Base-by-base conservation (phyloP, 2,797 vertebrate genomes). In the Chaunax sp. region DNA sequence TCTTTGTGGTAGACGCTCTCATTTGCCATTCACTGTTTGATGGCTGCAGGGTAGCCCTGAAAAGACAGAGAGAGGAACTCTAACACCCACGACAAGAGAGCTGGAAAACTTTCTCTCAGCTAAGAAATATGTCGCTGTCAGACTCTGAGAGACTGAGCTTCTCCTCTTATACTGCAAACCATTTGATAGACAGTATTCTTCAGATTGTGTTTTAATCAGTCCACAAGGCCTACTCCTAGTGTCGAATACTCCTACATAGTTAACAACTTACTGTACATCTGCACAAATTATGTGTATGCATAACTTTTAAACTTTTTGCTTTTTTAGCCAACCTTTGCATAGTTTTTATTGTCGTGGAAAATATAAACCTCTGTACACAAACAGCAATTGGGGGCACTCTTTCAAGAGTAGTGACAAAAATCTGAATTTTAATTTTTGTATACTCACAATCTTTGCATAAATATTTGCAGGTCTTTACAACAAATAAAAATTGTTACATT, bases 1-100 rank as follows among this genome's bases (percentile, higher is more conserved):
- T 86, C 83, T 88, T 90, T 91, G 88, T 89, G 84, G 59, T 58
- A 59, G 83, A 83, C 44, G 35, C 68, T 80, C 72, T 84, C 74
- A 57, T 78, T 81, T 89, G 84, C 86, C 83, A 72, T 38, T 73
- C 69, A 76, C 81, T 86, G 74, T 85, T 64, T 81, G 82, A 79
- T 38, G 44, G 60, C 78, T 75, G 59, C 67, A 72, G 67, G 68
- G 28, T 49, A 38, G 60, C 64, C 18, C 44, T 33, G 38, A 72
- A 40, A 73, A 63, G 45, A 77, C 50, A 41, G 41, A 43, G 6
- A 46, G 40, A 72, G 38, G 51, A 58, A 33, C 14, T 54, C 52
- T 33, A 66, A 81, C 33, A 47, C 41, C 35, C 41, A 33, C 45
- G 18, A 59, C 59, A 46, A 66, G 35, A 63, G 8, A 55, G 62